phyloP scores from a whole-genome alignment of 2,888 invertebrate species.

The Miltochrista miniata region DNA sequence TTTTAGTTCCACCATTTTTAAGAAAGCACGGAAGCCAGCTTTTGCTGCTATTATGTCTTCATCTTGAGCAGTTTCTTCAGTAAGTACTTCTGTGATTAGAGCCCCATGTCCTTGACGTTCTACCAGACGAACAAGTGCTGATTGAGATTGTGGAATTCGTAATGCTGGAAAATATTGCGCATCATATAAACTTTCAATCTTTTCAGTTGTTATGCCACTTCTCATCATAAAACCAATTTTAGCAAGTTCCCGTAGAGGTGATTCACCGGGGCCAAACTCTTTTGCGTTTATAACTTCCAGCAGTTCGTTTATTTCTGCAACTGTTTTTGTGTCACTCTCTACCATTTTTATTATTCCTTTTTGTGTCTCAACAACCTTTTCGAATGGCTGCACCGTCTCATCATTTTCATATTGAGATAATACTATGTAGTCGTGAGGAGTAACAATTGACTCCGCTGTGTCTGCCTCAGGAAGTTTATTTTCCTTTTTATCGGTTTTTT shows the following conservation, averaged over 20 bases:
- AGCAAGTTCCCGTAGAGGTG: slow-evolving; percentile 90
- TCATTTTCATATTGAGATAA: slow-evolving; percentile 84
- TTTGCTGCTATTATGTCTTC: slow-evolving; percentile 90
- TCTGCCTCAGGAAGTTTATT: slow-evolving; percentile 64
- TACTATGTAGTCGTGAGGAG: slow-evolving; percentile 83
- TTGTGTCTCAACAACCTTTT: slow-evolving; percentile 82
- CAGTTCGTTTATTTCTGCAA: slow-evolving; percentile 89
- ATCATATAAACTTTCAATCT: slow-evolving; percentile 91
- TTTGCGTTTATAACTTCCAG: slow-evolving; percentile 89
- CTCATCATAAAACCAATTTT: slow-evolving; percentile 91
- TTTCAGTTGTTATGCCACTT: slow-evolving; percentile 89
- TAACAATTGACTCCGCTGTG: slow-evolving; percentile 76
- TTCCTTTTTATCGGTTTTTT: slow-evolving; percentile 84
- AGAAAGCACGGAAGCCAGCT: slow-evolving; percentile 93
- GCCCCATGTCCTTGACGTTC: slow-evolving; percentile 93
- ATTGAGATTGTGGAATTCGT: slow-evolving; percentile 91
- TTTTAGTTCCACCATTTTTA: slow-evolving; percentile 92
- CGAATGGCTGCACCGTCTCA: slow-evolving; percentile 77
- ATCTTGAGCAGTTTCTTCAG: slow-evolving; percentile 91
- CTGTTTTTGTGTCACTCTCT: slow-evolving; percentile 83
- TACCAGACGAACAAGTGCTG: slow-evolving; percentile 92
- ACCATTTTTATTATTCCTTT: slow-evolving; percentile 80
- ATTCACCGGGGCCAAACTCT: slow-evolving; percentile 92
- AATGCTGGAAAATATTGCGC: slow-evolving; percentile 91
- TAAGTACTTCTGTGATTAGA: slow-evolving; percentile 91